Base-by-base conservation (phyloP, 2,888 invertebrate genomes). In the Cephalotes varians region DNA sequence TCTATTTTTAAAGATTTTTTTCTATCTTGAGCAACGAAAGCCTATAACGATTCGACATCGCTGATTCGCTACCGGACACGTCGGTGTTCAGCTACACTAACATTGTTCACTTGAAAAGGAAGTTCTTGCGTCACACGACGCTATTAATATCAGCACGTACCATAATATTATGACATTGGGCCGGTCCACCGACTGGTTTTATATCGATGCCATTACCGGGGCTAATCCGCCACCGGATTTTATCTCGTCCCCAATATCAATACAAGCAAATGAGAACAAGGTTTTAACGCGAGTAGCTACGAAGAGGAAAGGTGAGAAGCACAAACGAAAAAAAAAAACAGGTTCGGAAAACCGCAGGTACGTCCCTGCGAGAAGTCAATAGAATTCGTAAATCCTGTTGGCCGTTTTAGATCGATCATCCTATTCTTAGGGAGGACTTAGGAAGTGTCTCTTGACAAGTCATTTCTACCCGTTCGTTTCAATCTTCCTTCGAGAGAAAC, bases 141-240 rank as follows among this genome's bases (percentile, higher is more conserved):
- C 69, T 58, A 31, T 47, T 74, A 76, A 72, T 40, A 81, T 37
- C 28, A 58, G 34, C 40, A n/a, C 62, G 67, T 74, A 83, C 34
- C 74, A 86, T 72, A 90, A 90, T 90, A 90, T 90, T 90, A 69
- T 90, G 90, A 90, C 89, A 86, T 58, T 84, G 62, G 10, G 31
- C 76, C 21, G 67, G 81, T 84, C 79, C 88, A 85, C 87, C 86
- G 85, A 88, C 84, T 80, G 80, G 87, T 85, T 85, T 51, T 85
- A 86, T 85, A 83, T 74, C 76, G 82, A 73, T 83, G 87, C 86
- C 81, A 90, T 90, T 90, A 86, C 58, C 60, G 81, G 82, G 86
- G 81, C 89, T 91, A 90, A 90, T 84, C 85, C 86, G 85, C 85
- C 85, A 87, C 83, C 67, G 88, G 90, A 90, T 89, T 91, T 90